A percentile compares a stretch with the other conserved stretches of the same genome.
Conservation (phyloP, 2,888 invertebrate genomes). For the Caenorhabditis sp. region DNA sequence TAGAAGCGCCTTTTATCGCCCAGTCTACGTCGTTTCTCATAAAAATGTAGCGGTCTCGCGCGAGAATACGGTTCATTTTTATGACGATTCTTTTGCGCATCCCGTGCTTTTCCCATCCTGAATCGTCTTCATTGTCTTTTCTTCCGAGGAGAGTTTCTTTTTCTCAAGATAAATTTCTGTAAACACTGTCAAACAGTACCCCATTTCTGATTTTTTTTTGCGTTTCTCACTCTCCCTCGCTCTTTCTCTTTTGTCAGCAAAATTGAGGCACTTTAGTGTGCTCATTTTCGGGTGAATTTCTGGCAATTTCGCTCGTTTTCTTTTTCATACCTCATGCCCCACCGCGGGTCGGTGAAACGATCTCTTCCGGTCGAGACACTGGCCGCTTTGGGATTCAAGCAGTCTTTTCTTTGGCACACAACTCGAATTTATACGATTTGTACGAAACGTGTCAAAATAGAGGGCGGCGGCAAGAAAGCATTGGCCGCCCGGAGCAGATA, state of each 20-base stretch:
- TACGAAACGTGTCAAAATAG: conserved; percentile 35
- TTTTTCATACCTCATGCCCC: conserved; percentile 9
- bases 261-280: not conserved
- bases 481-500: conserved; percentile 10
- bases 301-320: not conserved
- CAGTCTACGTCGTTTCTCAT: conserved; percentile 12
- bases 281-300: not conserved
- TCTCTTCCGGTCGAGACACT: conserved; percentile 28
- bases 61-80: conserved; percentile 23
- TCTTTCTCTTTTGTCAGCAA: not conserved
- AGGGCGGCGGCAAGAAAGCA: not conserved
- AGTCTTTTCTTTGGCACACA: conserved; percentile 34
- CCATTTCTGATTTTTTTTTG: not conserved
- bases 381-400: not conserved
- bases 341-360: conserved; percentile 18
- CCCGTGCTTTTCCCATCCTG: conserved; percentile 6
- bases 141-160: not conserved
- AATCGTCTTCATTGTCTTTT: conserved; percentile 5
- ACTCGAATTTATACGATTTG: conserved; percentile 26
- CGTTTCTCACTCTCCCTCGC: too few species aligned
- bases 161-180: not conserved
- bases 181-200: not conserved
- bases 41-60: conserved; percentile 42
- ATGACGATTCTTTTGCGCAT: conserved; percentile 10
- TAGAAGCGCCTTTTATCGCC: conserved; percentile 21